phyloP scores from a whole-genome alignment of 1,140 invertebrate species.

The Panagrolaimus sp. region DNA sequence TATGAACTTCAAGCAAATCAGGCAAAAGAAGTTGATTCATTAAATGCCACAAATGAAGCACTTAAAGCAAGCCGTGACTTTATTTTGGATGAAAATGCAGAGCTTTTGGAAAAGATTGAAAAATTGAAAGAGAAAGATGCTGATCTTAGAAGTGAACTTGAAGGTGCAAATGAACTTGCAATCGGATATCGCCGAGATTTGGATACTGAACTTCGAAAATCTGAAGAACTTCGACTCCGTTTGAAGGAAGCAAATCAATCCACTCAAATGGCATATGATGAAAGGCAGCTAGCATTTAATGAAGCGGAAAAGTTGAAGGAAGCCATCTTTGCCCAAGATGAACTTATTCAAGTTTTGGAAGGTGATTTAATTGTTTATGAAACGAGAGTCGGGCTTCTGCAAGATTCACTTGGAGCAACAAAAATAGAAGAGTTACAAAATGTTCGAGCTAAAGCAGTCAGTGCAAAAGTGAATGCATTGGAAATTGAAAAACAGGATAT shows the following conservation, averaged over 20 bases:
- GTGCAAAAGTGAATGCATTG: constrained; percentile 51
- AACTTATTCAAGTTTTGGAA: constrained; percentile 50
- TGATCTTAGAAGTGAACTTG: constrained; percentile 48
- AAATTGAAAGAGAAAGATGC: constrained; percentile 37
- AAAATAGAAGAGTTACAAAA: constrained; percentile 46
- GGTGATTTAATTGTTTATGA: constrained; percentile 55
- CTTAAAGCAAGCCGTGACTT: constrained; percentile 51
- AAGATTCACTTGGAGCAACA: constrained; percentile 49
- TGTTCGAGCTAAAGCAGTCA: constrained; percentile 52
- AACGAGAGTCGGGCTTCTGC: constrained; percentile 51
- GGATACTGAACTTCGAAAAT: constrained; percentile 32
- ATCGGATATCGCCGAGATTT: constrained; percentile 28
- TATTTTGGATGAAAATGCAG: constrained; percentile 46
- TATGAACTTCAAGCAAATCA: constrained; percentile 15
- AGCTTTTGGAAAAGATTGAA: constrained; percentile 45
- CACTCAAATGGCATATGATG: constrained; percentile 36
- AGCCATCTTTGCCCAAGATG: constrained; percentile 52
- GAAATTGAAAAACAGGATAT: constrained; percentile 55
- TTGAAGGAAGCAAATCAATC: constrained; percentile 34
- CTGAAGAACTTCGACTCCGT: constrained; percentile 39
- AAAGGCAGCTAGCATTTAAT: constrained; percentile 37
- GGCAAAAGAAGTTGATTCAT: constrained; percentile 31
- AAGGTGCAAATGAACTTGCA: constrained; percentile 29
- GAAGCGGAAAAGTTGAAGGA: constrained; percentile 54
- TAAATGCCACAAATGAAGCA: constrained; percentile 39